Conservation (phyloP, 2,888 invertebrate genomes). For the Cyclophora albipunctata region DNA sequence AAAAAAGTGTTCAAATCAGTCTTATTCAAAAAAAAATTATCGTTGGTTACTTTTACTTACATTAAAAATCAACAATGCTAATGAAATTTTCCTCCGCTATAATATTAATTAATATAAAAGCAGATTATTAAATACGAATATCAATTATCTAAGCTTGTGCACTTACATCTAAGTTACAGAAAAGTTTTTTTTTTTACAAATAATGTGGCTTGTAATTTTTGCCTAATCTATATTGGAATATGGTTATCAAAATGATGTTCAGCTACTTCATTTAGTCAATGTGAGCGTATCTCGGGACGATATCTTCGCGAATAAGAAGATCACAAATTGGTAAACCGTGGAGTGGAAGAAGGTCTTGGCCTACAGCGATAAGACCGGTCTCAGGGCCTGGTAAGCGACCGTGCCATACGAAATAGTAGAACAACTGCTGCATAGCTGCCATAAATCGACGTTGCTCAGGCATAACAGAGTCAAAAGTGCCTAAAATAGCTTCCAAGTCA, state of each 20-base stretch:
- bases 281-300: slow-evolving; percentile 84
- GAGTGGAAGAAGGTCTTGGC: slow-evolving; percentile 80
- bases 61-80: no score
- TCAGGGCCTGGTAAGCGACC: slow-evolving; percentile 81
- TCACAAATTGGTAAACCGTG: slow-evolving; percentile 83
- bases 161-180: not conserved
- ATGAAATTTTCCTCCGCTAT: no score
- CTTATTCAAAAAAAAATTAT: no score
- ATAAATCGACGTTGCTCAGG: slow-evolving; percentile 84
- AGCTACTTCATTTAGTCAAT: slow-evolving; percentile 73
- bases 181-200: not conserved
- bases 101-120: no score
- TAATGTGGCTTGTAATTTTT: not conserved
- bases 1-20: no score
- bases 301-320: slow-evolving; percentile 83
- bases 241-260: no score
- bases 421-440: slow-evolving; percentile 86
- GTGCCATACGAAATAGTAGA: slow-evolving; percentile 87
- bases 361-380: slow-evolving; percentile 78
- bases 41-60: no score
- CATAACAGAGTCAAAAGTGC: slow-evolving; percentile 81
- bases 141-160: not conserved
- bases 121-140: no score
- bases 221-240: not conserved
- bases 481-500: slow-evolving; percentile 87